Base-by-base conservation (phyloP, 2,888 invertebrate genomes). In the Caenorhabditis plicata region DNA sequence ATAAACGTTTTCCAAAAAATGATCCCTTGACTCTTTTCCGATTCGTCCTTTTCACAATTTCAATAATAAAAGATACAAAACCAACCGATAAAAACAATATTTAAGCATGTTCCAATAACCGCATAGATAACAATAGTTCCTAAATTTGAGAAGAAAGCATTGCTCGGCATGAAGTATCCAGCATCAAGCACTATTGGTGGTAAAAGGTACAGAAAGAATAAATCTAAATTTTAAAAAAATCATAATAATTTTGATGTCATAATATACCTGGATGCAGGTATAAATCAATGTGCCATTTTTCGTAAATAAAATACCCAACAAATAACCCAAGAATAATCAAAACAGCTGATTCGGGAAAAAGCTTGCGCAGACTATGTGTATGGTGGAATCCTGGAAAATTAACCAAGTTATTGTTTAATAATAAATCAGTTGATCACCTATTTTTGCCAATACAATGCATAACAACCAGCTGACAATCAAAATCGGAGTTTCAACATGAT, bases 171-270 rank as follows among this genome's bases (percentile, higher is more conserved):
- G 83, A 93, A 95, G 83, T 96, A 96, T 5, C 96, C 96, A 4
- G 96, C 96, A 81, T 96, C 96, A 78, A 96, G 86, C 72, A 96
- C 95, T 77, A 96, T 96, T 32, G 96, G 96, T 35, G 96, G 96
- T 78, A 96, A 86, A 90, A 94, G 91, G 83, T 92, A 94, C 67
- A 95, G 87, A 86, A 95, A 96, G 87, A 96, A 96, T 20, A 91
- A 90, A 82, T 91, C 90, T 4, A 5, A 38, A 11, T 7, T 38
- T 38, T 32, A 32, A 4, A 7, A 46, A 13, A 2, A 3, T 11
- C 15, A 32, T 19, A 17, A 46, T 20, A 13, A 26, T 8, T 3
- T n/a, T 29, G 29, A 29, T 32, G n/a, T 42, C 4, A n/a, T n/a
- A 22, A 13, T 4, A 29, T 41, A 71, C 73, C 73, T 36, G 71